Base-by-base conservation (phyloP, 2,888 invertebrate species). In the Acrocera orbiculus region DNA sequence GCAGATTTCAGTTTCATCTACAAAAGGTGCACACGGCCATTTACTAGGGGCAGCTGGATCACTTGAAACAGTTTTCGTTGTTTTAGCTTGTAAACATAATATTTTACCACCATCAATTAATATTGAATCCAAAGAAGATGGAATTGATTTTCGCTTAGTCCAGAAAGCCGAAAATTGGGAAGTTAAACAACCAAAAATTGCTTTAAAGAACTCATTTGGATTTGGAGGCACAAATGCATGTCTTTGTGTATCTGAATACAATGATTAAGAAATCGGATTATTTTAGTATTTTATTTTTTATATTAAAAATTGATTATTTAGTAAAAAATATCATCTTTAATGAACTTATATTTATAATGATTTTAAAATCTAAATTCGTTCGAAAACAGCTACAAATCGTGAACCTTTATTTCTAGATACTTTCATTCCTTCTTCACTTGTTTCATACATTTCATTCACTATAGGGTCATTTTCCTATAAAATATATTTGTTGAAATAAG, bases 141-240 rank as follows among this genome's bases (percentile, higher is more conserved):
- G 70, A 27, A 56, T 65, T 30, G 56, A 61, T 38, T 56, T 90
- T 34, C 76, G 80, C 54, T 76, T 82, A 58, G 76, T 85, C 4
- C 63, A 69, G 5, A 66, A 70, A 44, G 26, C 51, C 47, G 33
- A 51, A 43, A 29, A 45, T 4, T 56, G 55, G 55, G 41, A 38
- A 20, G 14, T 28, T 1, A 37, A 45, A n/a, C n/a, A n/a, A 3
- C 3, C 17, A 6, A 38, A 32, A 47, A 64, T 90, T 46, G 92
- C 89, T 11, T 57, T 98, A 32, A 92, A 89, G 58, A 98, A 98
- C 63, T 92, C 96, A 1, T 96, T 98, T 67, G 98, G 96, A 5
- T 98, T 98, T 68, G 96, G 98, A 35, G 96, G 96, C 27, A 96
- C 95, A 4, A 98, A 98, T 69, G 90, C 92, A 16, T 76, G 79